A percentile compares a stretch with the other conserved stretches of the same genome.
Conservation (phyloP, 2,888 invertebrate genomes). For the Drosophila prostipennis region DNA sequence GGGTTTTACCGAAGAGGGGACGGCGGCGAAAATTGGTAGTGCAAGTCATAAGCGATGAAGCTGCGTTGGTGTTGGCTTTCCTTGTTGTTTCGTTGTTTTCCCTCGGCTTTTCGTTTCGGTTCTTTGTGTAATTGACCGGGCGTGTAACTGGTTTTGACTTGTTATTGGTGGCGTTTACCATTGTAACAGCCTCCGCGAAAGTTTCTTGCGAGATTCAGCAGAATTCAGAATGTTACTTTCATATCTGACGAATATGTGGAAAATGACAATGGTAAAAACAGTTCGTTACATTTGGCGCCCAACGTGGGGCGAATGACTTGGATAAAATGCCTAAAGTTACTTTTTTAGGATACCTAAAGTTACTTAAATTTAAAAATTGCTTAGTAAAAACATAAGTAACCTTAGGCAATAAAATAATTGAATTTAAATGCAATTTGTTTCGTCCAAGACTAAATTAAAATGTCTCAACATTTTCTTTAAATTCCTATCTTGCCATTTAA, state of each 20-base stretch:
- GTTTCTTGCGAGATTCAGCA: constrained; percentile 21
- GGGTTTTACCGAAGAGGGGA: background rate
- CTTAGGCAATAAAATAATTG: background rate
- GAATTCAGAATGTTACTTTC: constrained; percentile 43
- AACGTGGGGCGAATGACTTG: background rate
- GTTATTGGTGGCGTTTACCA: constrained; percentile 41
- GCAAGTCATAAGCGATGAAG: constrained; percentile 34
- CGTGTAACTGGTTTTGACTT: constrained; percentile 73
- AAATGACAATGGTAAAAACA: too few relatives aligned
- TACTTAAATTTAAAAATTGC: too few relatives aligned
- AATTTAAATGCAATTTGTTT: background rate
- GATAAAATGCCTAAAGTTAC: too few relatives aligned
- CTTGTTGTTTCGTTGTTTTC: constrained; percentile 27
- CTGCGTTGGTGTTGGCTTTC: constrained; percentile 63
- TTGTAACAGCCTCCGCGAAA: constrained; percentile 31
- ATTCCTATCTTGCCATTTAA: background rate
- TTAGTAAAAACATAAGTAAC: background rate
- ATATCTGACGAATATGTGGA: constrained; percentile 46
- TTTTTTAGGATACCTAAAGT: too few relatives aligned
- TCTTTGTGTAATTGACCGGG: constrained; percentile 75
- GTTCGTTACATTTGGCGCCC: too few relatives aligned
- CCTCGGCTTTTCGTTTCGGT: constrained; percentile 30
- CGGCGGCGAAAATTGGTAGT: constrained; percentile 18
- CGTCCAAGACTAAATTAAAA: background rate
- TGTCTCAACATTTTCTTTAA: background rate